Evolutionary conservation across 2,888 invertebrate species (phyloP).

Genomic region (Troilus luridus): DNA sequence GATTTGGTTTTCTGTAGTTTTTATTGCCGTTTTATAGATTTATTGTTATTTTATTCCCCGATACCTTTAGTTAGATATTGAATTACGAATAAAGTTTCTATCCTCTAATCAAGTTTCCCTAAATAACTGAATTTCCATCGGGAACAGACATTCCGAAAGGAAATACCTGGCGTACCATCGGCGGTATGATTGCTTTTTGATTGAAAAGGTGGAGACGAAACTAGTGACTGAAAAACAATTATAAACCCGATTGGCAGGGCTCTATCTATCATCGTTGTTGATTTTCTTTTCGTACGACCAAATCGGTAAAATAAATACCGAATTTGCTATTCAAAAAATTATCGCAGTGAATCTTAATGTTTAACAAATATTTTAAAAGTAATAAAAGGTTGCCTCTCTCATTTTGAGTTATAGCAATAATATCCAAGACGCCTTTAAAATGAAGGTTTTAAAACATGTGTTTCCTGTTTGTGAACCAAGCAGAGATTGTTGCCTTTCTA

Average conservation of each 20-base stretch:
- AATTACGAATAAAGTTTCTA: background rate
- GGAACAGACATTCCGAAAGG: background rate
- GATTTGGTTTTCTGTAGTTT: too few species aligned
- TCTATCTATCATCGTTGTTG: background rate
- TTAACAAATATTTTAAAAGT: too few species aligned
- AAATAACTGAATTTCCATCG: background rate
- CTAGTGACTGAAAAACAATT: conserved; percentile 30
- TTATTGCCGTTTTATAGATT: too few species aligned
- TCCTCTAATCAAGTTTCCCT: background rate
- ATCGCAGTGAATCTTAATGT: too few species aligned
- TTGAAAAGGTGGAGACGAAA: conserved; percentile 1
- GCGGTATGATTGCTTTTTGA: background rate
- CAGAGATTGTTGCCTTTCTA: background rate
- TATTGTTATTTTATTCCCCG: too few species aligned
- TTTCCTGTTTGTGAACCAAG: background rate
- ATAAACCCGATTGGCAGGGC: background rate
- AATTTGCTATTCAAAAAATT: too few species aligned
- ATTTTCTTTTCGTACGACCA: too few species aligned
- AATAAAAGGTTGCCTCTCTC: background rate
- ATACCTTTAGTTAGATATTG: background rate
- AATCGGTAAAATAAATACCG: too few species aligned
- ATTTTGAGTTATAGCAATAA: background rate
- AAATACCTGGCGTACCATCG: background rate
- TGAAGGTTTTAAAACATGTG: background rate
- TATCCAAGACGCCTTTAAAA: background rate